Conservation (phyloP, 2,888 invertebrate genomes). For the Callyntrura guangdongensis region DNA sequence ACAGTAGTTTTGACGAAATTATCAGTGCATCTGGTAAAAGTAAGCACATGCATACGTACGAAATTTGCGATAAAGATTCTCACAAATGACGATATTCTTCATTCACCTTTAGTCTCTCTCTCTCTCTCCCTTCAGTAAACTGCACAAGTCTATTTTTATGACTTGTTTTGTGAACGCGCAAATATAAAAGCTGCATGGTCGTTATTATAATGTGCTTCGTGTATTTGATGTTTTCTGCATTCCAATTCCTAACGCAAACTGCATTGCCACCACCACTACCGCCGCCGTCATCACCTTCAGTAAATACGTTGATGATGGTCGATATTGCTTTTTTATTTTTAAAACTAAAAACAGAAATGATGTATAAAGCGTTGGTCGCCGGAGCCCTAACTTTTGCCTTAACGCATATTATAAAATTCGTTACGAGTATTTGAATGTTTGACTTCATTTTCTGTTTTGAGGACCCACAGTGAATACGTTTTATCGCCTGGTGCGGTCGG, state of each 20-base stretch:
- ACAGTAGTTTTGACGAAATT: conserved; percentile 39
- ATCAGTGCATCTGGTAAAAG: conserved; percentile 52
- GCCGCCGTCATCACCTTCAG: conserved; percentile 35
- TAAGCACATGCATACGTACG: conserved; percentile 5
- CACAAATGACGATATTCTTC: conserved; percentile 41
- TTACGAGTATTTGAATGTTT: conserved; percentile 48
- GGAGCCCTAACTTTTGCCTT: neutral
- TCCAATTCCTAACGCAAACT: conserved; percentile 39
- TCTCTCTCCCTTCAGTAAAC: neutral
- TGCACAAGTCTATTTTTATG: conserved; percentile 49
- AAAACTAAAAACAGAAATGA: conserved; percentile 34
- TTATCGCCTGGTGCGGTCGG: conserved; percentile 3
- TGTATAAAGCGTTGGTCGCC: conserved; percentile 17
- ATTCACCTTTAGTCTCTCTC: conserved; percentile 34
- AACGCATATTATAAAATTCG: conserved; percentile 32
- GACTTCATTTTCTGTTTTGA: conserved; percentile 50
- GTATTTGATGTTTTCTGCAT: conserved; percentile 47
- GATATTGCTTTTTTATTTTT: conserved; percentile 44
- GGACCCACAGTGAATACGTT: conserved; percentile 31
- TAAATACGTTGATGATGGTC: conserved; percentile 22
- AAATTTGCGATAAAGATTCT: conserved; percentile 47
- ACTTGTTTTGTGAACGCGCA: conserved; percentile 57
- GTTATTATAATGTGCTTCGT: conserved; percentile 20
- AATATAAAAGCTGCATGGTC: conserved; percentile 15
- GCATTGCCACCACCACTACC: conserved; percentile 37